phyloP scores from a whole-genome alignment of 1,140 invertebrate species.

The Trichonephila clavipes region DNA sequence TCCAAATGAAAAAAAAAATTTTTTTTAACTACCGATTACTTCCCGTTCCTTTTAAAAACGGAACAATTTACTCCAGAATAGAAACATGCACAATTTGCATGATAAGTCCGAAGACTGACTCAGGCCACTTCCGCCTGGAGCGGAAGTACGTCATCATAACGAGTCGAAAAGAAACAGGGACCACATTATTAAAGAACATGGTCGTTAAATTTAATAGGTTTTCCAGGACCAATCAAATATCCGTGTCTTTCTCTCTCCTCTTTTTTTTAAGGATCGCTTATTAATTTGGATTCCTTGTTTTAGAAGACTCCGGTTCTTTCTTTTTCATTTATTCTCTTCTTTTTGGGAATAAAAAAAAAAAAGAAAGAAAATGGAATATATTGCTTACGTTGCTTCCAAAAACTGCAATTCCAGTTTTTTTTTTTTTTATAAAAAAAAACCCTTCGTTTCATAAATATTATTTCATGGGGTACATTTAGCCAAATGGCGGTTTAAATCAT shows the following conservation, averaged over 20 bases:
- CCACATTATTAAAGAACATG: constrained; percentile 57
- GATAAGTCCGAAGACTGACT: neutral
- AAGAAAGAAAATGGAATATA: neutral
- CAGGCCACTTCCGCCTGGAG: neutral
- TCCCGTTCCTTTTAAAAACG: neutral
- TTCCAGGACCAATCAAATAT: constrained; percentile 46
- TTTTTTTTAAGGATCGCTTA: constrained; percentile 40
- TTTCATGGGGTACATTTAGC: constrained; percentile 41
- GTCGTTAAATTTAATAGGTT: constrained; percentile 70
- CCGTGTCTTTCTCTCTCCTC: neutral
- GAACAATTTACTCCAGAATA: neutral
- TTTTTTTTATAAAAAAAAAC: neutral
- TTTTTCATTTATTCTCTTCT: neutral
- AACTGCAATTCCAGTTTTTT: constrained; percentile 26
- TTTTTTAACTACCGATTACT: neutral
- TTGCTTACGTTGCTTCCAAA: constrained; percentile 20
- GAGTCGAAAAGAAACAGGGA: constrained; percentile 52
- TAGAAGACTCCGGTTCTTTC: neutral
- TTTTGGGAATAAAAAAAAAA: neutral
- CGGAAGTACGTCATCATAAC: constrained; percentile 16
- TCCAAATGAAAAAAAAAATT: too few relatives aligned
- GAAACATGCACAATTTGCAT: neutral
- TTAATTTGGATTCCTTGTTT: constrained; percentile 61
- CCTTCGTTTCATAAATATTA: constrained; percentile 9
- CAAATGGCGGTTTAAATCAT: constrained; percentile 47